Conservation (phyloP, 2,888 invertebrate genomes). For the Ecliptopera silaceata region DNA sequence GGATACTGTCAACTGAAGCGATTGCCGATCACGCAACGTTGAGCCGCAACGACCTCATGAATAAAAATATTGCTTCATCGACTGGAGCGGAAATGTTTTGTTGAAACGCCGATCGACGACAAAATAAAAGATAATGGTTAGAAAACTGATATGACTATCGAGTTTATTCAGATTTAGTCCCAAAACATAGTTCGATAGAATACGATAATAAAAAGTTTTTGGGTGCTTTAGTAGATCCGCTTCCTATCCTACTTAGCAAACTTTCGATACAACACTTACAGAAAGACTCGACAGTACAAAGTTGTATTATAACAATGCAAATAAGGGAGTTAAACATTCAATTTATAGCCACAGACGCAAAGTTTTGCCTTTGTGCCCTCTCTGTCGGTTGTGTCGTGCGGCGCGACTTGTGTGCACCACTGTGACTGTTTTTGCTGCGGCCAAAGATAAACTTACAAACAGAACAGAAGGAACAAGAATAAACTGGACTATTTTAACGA, state of each 20-base stretch:
- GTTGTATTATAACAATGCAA: slow-evolving; percentile 52
- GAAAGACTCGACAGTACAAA: slow-evolving; percentile 32
- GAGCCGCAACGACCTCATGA: not conserved
- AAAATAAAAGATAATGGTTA: not conserved
- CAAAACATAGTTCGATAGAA: too few relatives aligned
- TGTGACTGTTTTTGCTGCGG: slow-evolving; percentile 49
- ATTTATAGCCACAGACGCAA: slow-evolving; percentile 52
- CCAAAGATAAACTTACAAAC: not conserved
- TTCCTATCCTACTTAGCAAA: slow-evolving; percentile 24
- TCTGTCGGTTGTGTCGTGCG: slow-evolving; percentile 45
- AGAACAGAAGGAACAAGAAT: not conserved
- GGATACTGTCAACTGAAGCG: slow-evolving; percentile 1
- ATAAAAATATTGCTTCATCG: too few relatives aligned
- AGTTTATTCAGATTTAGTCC: too few relatives aligned
- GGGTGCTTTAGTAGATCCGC: not conserved
- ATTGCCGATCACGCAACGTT: not conserved
- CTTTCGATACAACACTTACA: slow-evolving; percentile 34
- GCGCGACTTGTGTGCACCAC: slow-evolving; percentile 39
- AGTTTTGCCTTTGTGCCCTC: slow-evolving; percentile 51
- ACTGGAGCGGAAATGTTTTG: not conserved
- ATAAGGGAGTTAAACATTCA: slow-evolving; percentile 62
- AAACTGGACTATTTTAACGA: not conserved
- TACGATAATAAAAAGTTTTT: too few relatives aligned
- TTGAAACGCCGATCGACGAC: not conserved
- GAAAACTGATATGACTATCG: too few relatives aligned